Evolutionary conservation across 2,797 vertebrate species (phyloP), one percentile per base, ranked within the genome.

Genomic region (Triplophysa bombifrons): DNA sequence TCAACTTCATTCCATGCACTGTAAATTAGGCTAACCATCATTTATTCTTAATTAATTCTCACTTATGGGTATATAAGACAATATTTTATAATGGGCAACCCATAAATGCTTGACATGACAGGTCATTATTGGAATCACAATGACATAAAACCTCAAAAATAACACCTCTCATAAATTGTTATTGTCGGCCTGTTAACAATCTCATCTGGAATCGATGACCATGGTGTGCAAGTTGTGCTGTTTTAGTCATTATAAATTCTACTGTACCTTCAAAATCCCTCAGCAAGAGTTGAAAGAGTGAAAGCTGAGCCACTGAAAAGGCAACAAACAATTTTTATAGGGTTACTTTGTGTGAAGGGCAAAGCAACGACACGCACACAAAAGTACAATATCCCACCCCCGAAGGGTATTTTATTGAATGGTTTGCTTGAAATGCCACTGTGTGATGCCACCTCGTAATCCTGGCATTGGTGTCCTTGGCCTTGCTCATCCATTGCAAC

Each of bases 261-360:
- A 77, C 41, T 61, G 44, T 69, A 77, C 53, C 55, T 77, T 69
- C 69, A 61, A 77, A 69, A 77, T 3, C 41, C 65, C 69, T 61
- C 50, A 69, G 41, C 14, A 25, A 50, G 10, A 27, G 19, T 48
- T 60, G 25, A 55, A 55, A 20, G n/a, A 20, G 53, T 19, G 44
- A 69, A 50, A 58, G 27, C 44, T 8, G 4, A 76, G 56, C 55
- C 9, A 17, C 25, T 68, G 55, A 44, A 61, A 68, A 22, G 41
- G 5, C 48, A 48, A 61, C 25, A 9, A 27, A 8, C 19, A 17
- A 50, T n/a, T 50, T 77, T 56, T n/a, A 38, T 44, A 34, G 74
- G 25, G n/a, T 60, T 48, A 20, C 65, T 69, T 69, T 19, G 30
- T 60, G 27, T 30, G 27, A 30, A 0, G 27, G 27, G 27, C 27